Base-by-base conservation (phyloP, 2,888 invertebrate genomes). In the Cryptocephalus moraei region DNA sequence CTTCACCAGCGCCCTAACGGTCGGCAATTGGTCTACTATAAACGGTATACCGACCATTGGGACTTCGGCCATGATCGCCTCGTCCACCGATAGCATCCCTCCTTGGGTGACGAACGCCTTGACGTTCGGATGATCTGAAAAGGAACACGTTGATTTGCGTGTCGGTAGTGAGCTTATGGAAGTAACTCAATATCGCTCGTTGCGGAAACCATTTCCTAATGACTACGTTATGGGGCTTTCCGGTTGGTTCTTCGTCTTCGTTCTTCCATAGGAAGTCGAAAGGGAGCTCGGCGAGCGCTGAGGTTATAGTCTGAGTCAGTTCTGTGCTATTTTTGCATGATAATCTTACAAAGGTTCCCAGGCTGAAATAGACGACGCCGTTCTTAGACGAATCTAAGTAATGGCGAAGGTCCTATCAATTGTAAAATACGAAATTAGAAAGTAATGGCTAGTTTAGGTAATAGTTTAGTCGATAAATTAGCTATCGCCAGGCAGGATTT, bases 161-260 rank as follows among this genome's bases (percentile, higher is more conserved):
- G n/a, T n/a, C n/a, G n/a, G n/a, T n/a, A n/a, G n/a, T n/a, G n/a
- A n/a, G n/a, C n/a, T n/a, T n/a, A n/a, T n/a, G n/a, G n/a, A n/a
- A n/a, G n/a, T n/a, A n/a, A 71, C 72, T 68, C 45, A 74, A 57
- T 49, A 74, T 56, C 50, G 70, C 72, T 49, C 70, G 66, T 56
- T 74, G 75, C 0, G 74, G 73, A 13, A 73, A 58, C 74, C 74
- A 75, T 52, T 71, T 71, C 33, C 56, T 58, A 9, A 68, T 61
- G 49, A 68, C 63, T 1, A 75, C 63, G 55, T 71, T 70, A 32
- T 59, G 48, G 6, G 70, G 66, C 54, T 66, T 58, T 34, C 62
- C 61, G 8, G 51, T 49, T 22, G 47, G 46, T 39, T 61, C 48
- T 33, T 65, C 65, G 0, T 60, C 57, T 55, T 73, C 73, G 64